Conservation (phyloP, 2,888 invertebrate genomes). For the Pediacus dermestoides region DNA sequence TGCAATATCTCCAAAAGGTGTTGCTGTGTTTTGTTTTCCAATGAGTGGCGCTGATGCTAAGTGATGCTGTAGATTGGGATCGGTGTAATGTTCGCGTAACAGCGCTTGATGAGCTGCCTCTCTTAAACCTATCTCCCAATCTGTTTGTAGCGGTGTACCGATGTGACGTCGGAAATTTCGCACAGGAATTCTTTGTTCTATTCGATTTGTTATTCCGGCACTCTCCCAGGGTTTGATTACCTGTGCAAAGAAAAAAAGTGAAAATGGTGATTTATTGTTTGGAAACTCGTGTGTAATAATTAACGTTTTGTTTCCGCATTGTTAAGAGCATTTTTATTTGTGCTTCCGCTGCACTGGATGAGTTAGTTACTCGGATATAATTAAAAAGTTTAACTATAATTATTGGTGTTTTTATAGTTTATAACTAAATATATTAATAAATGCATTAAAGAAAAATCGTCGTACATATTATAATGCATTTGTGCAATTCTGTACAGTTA, state of each 20-base stretch:
- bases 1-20: slow-evolving; percentile 61
- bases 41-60: slow-evolving; percentile 36
- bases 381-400: no score
- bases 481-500: no score
- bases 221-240: slow-evolving; percentile 25
- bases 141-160: slow-evolving; percentile 23
- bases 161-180: slow-evolving; percentile 17
- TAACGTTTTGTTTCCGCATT: slow-evolving; percentile 10
- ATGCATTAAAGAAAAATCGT: no score
- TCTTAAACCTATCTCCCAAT: slow-evolving; percentile 66
- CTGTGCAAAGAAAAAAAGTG: slow-evolving; percentile 30
- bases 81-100: slow-evolving; percentile 56
- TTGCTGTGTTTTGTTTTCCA: slow-evolving; percentile 46
- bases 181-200: slow-evolving; percentile 7
- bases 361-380: no score
- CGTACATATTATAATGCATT: no score
- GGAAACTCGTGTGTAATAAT: slow-evolving; percentile 13
- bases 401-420: no score
- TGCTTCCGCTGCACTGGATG: no score
- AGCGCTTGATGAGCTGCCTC: slow-evolving; percentile 66
- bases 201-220: slow-evolving; percentile 26
- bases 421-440: no score
- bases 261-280: slow-evolving; percentile 14
- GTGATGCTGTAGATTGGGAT: slow-evolving; percentile 47
- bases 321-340: no score